These are phyloP conservation scores for Torymus tubicola DNA, from an alignment of 2,888 invertebrate genomes.

Conservation along the genomic window DNA sequence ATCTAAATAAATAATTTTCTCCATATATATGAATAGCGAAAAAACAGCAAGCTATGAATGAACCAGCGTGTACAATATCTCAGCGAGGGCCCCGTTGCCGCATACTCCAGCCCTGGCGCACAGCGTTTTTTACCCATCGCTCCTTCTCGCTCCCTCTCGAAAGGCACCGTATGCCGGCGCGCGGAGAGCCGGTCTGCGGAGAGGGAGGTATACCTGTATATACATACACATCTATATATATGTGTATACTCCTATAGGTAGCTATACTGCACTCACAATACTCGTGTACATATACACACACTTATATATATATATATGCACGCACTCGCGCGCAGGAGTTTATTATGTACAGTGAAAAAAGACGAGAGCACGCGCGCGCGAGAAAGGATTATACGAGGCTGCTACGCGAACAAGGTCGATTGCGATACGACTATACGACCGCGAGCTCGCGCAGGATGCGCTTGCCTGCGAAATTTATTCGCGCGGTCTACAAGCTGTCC, in stretches of 20 bases:
- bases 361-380: background rate
- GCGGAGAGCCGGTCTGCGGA: background rate
- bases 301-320: background rate
- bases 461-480: conserved; percentile 2
- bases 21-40: too few species aligned
- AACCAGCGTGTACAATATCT: too few species aligned
- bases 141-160: conserved; percentile 16
- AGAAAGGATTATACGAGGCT: conserved; percentile 10
- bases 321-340: conserved; percentile 9
- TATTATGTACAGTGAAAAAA: background rate
- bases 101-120: conserved; percentile 13
- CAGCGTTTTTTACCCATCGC: conserved; percentile 36
- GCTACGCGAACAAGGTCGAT: conserved; percentile 45
- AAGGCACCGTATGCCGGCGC: conserved; percentile 19
- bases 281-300: background rate
- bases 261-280: background rate
- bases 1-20: too few species aligned
- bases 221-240: background rate
- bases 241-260: background rate
- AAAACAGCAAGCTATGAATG: too few species aligned
- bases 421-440: background rate
- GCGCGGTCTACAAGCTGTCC: background rate
- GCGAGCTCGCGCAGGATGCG: background rate
- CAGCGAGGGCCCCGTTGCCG: background rate
- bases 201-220: background rate